A percentile compares a stretch with the other conserved stretches of the same genome.
phyloP scores from a whole-genome alignment of 1,140 invertebrate genomes.

The Cydia strobilella region DNA sequence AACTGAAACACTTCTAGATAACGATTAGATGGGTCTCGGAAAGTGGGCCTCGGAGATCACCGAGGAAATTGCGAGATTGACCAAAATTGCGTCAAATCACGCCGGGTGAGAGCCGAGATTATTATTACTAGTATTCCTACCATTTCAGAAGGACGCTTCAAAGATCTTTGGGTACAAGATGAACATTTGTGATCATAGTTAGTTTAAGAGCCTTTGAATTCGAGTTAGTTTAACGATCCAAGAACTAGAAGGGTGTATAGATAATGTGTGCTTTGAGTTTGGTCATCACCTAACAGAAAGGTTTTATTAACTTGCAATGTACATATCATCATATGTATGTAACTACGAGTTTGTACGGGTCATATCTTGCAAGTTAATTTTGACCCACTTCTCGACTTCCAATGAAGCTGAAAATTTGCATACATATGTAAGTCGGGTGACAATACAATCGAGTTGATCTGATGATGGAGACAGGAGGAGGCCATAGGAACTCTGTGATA shows the following conservation, averaged over 20 bases:
- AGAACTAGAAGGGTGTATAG: neutral
- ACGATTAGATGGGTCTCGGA: constrained; percentile 29
- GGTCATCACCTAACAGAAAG: no score
- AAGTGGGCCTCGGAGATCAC: constrained; percentile 19
- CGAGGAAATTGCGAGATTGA: constrained; percentile 21
- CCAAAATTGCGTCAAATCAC: constrained; percentile 31
- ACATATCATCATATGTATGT: no score
- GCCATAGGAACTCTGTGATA: no score
- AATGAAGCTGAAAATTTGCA: no score
- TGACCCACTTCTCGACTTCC: no score
- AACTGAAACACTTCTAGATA: constrained; percentile 20
- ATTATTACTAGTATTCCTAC: constrained; percentile 26
- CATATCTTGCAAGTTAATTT: no score
- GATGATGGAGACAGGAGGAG: no score
- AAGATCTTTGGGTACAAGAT: constrained; percentile 3
- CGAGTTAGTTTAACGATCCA: neutral
- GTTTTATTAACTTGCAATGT: no score
- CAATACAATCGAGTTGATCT: no score
- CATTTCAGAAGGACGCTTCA: constrained; percentile 1
- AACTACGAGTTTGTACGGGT: no score
- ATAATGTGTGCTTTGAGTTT: constrained; percentile 11
- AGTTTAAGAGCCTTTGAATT: neutral
- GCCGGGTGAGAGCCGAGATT: constrained; percentile 7
- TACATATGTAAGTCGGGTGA: no score
- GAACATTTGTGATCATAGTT: constrained; percentile 8